These are phyloP conservation scores for Actias luna DNA, from an alignment of 2,888 invertebrate species.

Conservation along the genomic window DNA sequence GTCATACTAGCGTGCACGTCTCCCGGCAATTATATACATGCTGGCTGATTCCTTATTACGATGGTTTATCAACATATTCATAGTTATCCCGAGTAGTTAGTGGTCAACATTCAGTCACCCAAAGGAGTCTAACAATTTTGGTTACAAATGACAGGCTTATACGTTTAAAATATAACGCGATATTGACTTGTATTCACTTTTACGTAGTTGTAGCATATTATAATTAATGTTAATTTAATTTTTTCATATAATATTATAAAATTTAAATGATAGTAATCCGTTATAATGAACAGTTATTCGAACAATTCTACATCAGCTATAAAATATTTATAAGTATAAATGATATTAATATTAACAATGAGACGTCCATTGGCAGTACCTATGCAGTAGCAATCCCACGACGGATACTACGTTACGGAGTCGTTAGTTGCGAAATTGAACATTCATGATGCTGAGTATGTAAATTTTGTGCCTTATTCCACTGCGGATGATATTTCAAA, in stretches of 20 bases:
- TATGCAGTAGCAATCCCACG: conserved; percentile 10
- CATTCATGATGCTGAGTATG: conserved; percentile 12
- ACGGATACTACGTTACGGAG: background rate
- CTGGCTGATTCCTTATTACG: no score
- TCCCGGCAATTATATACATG: no score
- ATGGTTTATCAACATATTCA: no score
- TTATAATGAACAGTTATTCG: no score
- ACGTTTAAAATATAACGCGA: background rate
- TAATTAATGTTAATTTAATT: background rate
- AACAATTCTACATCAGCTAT: background rate
- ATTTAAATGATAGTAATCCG: background rate
- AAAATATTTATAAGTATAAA: background rate
- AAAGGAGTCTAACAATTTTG: background rate
- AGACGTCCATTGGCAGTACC: background rate
- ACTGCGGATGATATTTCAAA: conserved; percentile 13
- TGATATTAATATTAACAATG: background rate
- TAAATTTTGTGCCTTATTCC: conserved; percentile 14
- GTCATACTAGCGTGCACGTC: no score
- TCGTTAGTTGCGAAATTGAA: conserved; percentile 12
- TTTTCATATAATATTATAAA: background rate
- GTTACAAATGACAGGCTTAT: background rate
- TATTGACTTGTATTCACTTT: background rate
- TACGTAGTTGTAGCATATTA: background rate
- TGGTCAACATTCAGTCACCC: no score
- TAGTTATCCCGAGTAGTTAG: no score